phyloP scores from a whole-genome alignment of 2,113 vertebrate genomes.

The Peromyscus maniculatus region DNA sequence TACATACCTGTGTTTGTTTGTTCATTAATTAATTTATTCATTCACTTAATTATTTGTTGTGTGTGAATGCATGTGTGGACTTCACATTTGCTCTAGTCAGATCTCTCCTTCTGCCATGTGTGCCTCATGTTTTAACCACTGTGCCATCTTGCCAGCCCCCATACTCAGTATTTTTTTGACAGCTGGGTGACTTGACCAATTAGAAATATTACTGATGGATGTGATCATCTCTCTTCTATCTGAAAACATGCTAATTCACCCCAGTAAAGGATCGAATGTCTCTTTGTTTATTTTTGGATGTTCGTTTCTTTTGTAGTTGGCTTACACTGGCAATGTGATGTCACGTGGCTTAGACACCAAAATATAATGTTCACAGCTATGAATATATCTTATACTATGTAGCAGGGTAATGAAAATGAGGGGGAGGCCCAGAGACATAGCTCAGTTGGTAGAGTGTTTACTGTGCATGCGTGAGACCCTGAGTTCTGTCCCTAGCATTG shows the following conservation, averaged over 20 bases:
- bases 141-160: background rate
- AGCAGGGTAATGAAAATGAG: background rate
- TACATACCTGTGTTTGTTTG: background rate
- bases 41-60: background rate
- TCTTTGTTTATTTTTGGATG: background rate
- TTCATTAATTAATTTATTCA: background rate
- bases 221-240: background rate
- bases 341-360: background rate
- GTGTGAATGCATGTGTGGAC: background rate
- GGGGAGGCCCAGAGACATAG: background rate
- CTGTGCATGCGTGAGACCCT: background rate
- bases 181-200: background rate
- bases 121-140: background rate
- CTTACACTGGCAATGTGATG: background rate
- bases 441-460: background rate
- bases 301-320: background rate
- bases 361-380: background rate
- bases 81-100: background rate
- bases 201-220: background rate
- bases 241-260: background rate
- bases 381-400: background rate
- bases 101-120: too few species aligned
- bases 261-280: background rate
- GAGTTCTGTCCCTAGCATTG: background rate
- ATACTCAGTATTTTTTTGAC: background rate